phyloP scores from a whole-genome alignment of 2,113 vertebrate species.

The Myotis lucifugus region DNA sequence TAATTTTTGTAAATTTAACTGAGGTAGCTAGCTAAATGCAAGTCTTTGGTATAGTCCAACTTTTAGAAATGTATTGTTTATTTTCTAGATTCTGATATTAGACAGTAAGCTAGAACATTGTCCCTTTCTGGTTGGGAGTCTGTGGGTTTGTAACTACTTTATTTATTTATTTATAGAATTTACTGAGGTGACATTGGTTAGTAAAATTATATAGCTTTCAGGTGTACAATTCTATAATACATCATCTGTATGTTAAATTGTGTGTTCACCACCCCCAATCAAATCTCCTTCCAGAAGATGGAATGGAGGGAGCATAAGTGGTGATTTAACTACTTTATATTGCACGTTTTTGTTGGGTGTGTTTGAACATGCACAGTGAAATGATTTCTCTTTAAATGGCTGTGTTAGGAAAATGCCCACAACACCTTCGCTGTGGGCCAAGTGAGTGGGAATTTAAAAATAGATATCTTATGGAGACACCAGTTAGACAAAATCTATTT shows the following conservation, averaged over 20 bases:
- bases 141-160: neutral
- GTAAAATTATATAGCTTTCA: neutral
- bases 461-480: neutral
- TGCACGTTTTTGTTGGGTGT: neutral
- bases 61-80: neutral
- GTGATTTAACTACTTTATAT: neutral
- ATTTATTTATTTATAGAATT: neutral
- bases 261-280: neutral
- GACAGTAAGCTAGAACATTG: neutral
- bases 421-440: neutral
- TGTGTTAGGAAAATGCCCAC: neutral
- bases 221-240: neutral
- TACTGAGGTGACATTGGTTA: neutral
- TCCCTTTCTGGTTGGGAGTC: neutral
- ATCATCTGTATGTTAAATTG: neutral
- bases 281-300: neutral
- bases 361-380: neutral
- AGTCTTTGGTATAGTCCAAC: neutral
- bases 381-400: neutral
- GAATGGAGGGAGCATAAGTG: neutral
- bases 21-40: neutral
- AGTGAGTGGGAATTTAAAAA: neutral
- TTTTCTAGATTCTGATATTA: neutral
- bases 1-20: conserved; percentile 16
- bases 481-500: conserved; percentile 22